A percentile compares a stretch with the other conserved stretches of the same genome.
Conservation (phyloP, 2,888 invertebrate genomes). For the Apamea epomidion region DNA sequence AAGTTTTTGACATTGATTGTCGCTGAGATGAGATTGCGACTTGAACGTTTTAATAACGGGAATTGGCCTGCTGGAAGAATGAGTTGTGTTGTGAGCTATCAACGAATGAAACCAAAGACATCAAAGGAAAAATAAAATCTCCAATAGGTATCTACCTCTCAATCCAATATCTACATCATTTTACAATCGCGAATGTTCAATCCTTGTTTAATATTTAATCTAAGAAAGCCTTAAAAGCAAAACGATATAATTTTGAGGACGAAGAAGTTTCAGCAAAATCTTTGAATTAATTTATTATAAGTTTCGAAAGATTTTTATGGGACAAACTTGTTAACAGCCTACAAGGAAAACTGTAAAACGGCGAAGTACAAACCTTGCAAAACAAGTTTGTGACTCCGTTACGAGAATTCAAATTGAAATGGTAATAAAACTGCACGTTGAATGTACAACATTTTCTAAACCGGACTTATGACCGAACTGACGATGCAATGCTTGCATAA, state of each 20-base stretch:
- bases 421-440: background rate
- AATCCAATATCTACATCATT: background rate
- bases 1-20: no score
- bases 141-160: background rate
- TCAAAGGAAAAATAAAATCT: background rate
- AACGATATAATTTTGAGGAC: constrained; percentile 34
- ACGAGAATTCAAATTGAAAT: background rate
- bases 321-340: constrained; percentile 18
- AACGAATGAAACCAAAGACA: background rate
- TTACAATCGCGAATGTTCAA: background rate
- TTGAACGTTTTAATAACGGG: no score
- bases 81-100: background rate
- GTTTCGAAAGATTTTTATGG: constrained; percentile 40
- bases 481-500: background rate
- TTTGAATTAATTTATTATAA: constrained; percentile 47
- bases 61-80: background rate
- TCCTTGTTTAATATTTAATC: constrained; percentile 22
- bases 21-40: no score
- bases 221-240: constrained; percentile 20
- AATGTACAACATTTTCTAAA: constrained; percentile 7
- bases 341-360: constrained; percentile 32
- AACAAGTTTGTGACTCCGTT: constrained; percentile 19
- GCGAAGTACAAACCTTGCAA: constrained; percentile 9
- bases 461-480: background rate
- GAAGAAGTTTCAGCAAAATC: constrained; percentile 37